These are phyloP conservation scores for Chouioia cunea DNA, from an alignment of 2,888 invertebrate genomes.

Conservation along the genomic window DNA sequence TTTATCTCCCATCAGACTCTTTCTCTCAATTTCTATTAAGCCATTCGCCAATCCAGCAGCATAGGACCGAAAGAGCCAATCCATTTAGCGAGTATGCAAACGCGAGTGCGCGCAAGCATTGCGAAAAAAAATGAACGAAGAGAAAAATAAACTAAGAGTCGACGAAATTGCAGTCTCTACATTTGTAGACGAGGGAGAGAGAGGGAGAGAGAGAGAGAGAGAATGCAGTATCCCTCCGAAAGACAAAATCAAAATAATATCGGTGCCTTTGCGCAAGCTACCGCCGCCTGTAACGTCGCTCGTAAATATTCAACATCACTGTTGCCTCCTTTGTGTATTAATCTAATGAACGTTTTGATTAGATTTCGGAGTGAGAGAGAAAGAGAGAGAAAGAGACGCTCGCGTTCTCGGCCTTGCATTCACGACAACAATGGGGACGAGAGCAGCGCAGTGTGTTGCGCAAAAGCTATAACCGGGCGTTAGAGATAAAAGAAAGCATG, in stretches of 20 bases:
- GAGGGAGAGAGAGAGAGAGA: no score
- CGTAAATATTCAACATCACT: no score
- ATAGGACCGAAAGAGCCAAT: conserved; percentile 6
- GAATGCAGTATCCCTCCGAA: no score
- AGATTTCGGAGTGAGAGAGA: conserved; percentile 16
- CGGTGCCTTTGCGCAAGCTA: no score
- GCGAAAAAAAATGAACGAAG: neutral
- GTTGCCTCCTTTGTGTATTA: neutral
- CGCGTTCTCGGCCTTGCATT: neutral
- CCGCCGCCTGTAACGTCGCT: no score
- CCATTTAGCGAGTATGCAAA: conserved; percentile 17
- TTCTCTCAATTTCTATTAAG: conserved; percentile 20
- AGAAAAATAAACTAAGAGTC: no score
- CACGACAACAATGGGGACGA: conserved; percentile 1
- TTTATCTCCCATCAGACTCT: no score
- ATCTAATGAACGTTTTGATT: conserved; percentile 30
- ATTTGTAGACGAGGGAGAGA: no score
- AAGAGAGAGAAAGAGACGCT: neutral
- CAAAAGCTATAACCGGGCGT: conserved; percentile 25
- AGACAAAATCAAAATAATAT: no score
- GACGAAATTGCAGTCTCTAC: no score
- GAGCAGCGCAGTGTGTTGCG: neutral
- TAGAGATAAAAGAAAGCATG: conserved; percentile 37
- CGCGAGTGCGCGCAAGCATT: neutral
- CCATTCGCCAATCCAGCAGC: neutral